Evolutionary conservation across 2,113 vertebrate species (phyloP).

Genomic region (Leptodactylus fuscus): DNA sequence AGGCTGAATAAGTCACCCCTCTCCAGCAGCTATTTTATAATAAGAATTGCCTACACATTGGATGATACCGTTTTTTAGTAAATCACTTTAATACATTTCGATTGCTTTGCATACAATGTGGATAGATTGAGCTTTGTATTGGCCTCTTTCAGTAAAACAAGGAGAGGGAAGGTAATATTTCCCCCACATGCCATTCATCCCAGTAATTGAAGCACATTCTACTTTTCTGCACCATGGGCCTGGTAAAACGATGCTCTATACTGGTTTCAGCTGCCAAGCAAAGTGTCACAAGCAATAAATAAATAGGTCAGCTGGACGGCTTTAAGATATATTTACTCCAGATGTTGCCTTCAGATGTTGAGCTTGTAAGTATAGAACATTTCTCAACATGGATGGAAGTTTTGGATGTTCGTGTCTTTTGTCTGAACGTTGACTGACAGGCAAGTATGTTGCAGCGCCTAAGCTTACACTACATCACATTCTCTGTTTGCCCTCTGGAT

Average conservation of each 20-base stretch:
- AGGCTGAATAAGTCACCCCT: too few relatives aligned
- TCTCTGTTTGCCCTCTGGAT: neutral
- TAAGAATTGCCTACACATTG: too few relatives aligned
- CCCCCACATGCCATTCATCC: slow-evolving; percentile 52
- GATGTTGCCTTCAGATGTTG: slow-evolving; percentile 71
- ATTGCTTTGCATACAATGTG: neutral
- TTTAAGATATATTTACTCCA: slow-evolving; percentile 73
- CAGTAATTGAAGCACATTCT: slow-evolving; percentile 31
- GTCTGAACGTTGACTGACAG: slow-evolving; percentile 61
- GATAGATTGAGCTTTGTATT: neutral
- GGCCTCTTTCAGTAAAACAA: slow-evolving; percentile 28
- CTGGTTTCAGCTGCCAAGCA: slow-evolving; percentile 69
- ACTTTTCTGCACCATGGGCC: neutral
- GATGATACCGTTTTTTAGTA: too few relatives aligned
- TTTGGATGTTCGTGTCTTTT: slow-evolving; percentile 51
- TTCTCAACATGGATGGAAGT: slow-evolving; percentile 56
- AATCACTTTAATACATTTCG: neutral
- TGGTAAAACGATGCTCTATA: slow-evolving; percentile 62
- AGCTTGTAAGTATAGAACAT: slow-evolving; percentile 62
- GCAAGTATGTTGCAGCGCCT: slow-evolving; percentile 30
- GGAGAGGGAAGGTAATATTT: slow-evolving; percentile 65
- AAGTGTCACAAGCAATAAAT: slow-evolving; percentile 72
- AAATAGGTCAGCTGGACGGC: slow-evolving; percentile 64
- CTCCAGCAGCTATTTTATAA: too few relatives aligned
- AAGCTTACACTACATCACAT: neutral